These are phyloP conservation scores for Danionella cerebrum DNA, from an alignment of 2,113 vertebrate species.

Conservation along the genomic window DNA sequence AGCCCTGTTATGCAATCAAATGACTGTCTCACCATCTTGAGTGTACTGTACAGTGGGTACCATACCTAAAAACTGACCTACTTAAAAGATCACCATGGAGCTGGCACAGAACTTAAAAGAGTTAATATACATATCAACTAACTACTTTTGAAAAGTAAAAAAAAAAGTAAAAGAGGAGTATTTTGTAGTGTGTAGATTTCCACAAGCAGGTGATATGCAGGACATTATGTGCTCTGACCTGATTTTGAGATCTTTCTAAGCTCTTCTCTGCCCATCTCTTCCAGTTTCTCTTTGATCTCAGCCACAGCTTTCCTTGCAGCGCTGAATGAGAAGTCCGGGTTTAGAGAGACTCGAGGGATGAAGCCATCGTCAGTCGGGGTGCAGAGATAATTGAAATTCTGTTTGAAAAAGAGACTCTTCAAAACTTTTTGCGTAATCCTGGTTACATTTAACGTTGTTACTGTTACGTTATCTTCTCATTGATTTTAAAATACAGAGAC, in stretches of 20 bases:
- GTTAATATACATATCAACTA: neutral
- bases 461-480: too few relatives aligned
- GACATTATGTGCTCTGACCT: conserved; percentile 48
- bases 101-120: neutral
- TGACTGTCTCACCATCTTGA: neutral
- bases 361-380: conserved; percentile 69
- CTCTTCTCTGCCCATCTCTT: conserved; percentile 67
- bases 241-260: conserved; percentile 66
- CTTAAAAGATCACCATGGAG: neutral
- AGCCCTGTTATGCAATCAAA: conserved; percentile 24
- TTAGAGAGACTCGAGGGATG: conserved; percentile 64
- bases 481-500: too few relatives aligned
- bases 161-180: too few relatives aligned
- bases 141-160: too few relatives aligned
- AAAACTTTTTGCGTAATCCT: too few relatives aligned
- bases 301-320: conserved; percentile 67
- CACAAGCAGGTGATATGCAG: neutral
- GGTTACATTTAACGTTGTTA: too few relatives aligned
- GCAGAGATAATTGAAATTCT: conserved; percentile 75
- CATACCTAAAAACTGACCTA: neutral
- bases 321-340: conserved; percentile 69
- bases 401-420: neutral
- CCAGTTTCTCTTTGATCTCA: conserved; percentile 67
- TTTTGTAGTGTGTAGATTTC: neutral
- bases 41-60: neutral